Base-by-base conservation (phyloP, 2,888 invertebrate genomes). In the Stictocephala bisonia region DNA sequence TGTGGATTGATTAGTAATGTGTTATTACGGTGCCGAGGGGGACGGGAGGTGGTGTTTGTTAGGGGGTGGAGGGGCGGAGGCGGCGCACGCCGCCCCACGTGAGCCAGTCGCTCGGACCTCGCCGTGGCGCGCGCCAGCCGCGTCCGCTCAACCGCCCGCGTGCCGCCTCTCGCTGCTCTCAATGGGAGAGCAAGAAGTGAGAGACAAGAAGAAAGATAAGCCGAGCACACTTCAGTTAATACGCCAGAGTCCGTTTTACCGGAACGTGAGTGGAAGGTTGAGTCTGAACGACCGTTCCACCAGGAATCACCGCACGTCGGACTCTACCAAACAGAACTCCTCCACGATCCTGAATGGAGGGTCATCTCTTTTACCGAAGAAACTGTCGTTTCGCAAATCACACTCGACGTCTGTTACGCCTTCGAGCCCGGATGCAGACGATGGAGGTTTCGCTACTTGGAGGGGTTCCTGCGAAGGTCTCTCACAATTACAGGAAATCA, bases 191-290 rank as follows among this genome's bases (percentile, higher is more conserved):
- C 73, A 70, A 60, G 73, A 73, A 51, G 73, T 56, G 51, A 64
- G 51, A 69, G 64, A 68, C 31, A 70, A 48, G 40, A 73, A 73
- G 70, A 68, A 68, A 70, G 73, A 73, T 50, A 73, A 73, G 26
- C 73, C 73, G 41, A 73, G 68, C 27, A 73, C 73, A 11, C 71
- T 78, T 18, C 78, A 79, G 66, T 35, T 78, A 35, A 74, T 85
- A 35, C 82, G 83, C 44, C 81, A 83, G 74, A 83, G 82, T 76
- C 81, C 84, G 64, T 83, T 84, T 80, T 84, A 85, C 79, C 82
- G 84, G 72, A 84, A 82, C 80, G 82, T 82, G 72, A 83, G 84
- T 78, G 83, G 84, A 69, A 82, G 84, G 41, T 80, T 82, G 53
- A 76, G 76, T 58, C 75, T 68, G 29, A 75, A 68, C 69, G 73